Evolutionary conservation across 2,113 vertebrate genomes (phyloP).

Genomic region (Calyptomena viridis): DNA sequence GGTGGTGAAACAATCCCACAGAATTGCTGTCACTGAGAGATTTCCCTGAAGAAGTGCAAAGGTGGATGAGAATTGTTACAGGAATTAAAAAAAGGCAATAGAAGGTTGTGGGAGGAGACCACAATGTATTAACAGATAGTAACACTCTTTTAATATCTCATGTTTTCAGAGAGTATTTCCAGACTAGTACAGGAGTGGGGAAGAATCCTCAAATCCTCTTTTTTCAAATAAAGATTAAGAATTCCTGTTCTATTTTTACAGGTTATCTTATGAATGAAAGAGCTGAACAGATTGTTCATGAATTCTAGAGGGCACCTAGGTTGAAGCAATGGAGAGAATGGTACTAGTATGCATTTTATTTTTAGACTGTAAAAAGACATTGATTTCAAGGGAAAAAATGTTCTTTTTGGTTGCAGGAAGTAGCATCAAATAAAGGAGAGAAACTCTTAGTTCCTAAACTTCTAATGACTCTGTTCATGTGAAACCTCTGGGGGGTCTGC

Average conservation of each 20-base stretch:
- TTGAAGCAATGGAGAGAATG: conserved; percentile 51
- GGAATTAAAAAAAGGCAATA: background rate
- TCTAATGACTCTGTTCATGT: background rate
- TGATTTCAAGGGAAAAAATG: conserved; percentile 66
- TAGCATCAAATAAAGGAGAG: conserved; percentile 74
- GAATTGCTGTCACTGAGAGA: background rate
- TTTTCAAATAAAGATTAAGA: conserved; percentile 17
- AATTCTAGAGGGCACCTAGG: conserved; percentile 53
- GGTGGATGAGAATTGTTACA: background rate
- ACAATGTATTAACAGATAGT: background rate
- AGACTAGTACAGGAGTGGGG: background rate
- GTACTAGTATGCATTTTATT: conserved; percentile 72
- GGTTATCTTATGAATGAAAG: conserved; percentile 53
- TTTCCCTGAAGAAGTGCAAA: background rate
- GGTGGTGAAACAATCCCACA: background rate
- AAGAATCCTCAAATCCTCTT: background rate
- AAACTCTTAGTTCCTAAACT: conserved; percentile 4
- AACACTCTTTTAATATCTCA: background rate
- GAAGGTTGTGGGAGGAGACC: background rate
- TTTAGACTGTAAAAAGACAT: conserved; percentile 78
- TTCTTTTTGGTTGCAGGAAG: conserved; percentile 12
- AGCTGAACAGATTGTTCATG: conserved; percentile 44
- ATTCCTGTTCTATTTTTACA: conserved; percentile 46
- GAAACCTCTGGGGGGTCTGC: background rate
- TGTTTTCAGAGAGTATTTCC: background rate